Evolutionary conservation across 2,797 vertebrate genomes (phyloP).

Genomic region (Enteromius afrohamiltoni): DNA sequence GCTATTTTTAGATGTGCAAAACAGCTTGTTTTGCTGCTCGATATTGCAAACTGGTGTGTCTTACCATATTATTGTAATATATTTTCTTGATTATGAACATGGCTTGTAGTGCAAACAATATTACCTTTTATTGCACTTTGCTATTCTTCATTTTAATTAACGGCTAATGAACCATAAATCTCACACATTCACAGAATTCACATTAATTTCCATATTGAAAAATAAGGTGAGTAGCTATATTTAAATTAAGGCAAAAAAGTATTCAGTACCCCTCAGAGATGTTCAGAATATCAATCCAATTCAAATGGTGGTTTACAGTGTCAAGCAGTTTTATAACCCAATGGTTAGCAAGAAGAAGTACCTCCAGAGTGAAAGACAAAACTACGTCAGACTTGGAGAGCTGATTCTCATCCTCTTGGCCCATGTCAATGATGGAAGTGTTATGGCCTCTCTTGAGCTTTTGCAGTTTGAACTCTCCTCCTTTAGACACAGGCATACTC

Average conservation of each 20-base stretch:
- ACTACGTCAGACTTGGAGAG: constrained; percentile 98
- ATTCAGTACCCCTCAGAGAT: not conserved
- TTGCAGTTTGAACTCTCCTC: constrained; percentile 98
- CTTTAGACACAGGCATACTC: constrained; percentile 99
- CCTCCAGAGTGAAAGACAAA: constrained; percentile 95
- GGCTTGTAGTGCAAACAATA: not conserved
- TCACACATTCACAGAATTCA: not conserved
- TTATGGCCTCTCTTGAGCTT: constrained; percentile 98
- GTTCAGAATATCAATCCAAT: not conserved
- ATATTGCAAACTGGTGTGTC: not conserved
- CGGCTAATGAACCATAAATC: not conserved
- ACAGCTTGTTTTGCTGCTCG: not conserved
- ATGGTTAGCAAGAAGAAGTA: constrained; percentile 64
- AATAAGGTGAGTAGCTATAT: not conserved
- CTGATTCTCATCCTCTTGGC: constrained; percentile 97
- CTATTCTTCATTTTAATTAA: not conserved
- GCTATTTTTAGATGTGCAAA: not conserved
- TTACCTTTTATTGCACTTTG: not conserved
- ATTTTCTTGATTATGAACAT: not conserved
- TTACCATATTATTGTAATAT: not conserved
- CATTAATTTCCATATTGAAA: not conserved
- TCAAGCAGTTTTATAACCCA: not conserved
- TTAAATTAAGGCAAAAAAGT: not conserved
- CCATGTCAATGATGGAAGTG: constrained; percentile 99
- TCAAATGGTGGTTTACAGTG: not conserved